Evolutionary conservation across 2,888 invertebrate genomes (phyloP).

Genomic region (Argynnis bischoffii): DNA sequence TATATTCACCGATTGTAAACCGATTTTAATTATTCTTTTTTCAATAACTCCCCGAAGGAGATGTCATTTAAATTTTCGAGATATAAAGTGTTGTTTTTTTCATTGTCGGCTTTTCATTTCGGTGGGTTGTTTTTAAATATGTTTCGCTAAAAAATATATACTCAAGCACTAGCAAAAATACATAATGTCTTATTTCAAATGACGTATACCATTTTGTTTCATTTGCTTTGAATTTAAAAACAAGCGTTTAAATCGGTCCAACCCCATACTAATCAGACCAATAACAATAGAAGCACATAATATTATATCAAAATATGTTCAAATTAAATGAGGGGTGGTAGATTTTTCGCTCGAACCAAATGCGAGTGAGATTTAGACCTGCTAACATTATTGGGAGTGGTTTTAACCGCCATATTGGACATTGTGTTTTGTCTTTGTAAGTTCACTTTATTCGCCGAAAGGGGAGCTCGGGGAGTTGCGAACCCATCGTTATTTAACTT

Average conservation of each 20-base stretch:
- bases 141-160: too few relatives aligned
- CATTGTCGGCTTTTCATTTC: too few relatives aligned
- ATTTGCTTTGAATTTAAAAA: background rate
- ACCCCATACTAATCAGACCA: background rate
- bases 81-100: too few relatives aligned
- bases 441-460: conserved; percentile 64
- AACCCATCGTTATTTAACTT: conserved; percentile 68
- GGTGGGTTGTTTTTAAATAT: too few relatives aligned
- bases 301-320: conserved; percentile 21
- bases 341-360: conserved; percentile 62
- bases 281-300: background rate
- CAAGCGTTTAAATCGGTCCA: background rate
- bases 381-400: conserved; percentile 60
- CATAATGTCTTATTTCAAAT: too few relatives aligned
- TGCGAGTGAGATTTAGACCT: conserved; percentile 72
- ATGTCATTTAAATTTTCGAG: too few relatives aligned
- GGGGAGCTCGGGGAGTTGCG: conserved; percentile 69
- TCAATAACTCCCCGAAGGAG: too few relatives aligned
- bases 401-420: conserved; percentile 52
- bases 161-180: too few relatives aligned
- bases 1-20: too few relatives aligned
- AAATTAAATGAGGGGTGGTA: conserved; percentile 66
- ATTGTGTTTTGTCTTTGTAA: conserved; percentile 62
- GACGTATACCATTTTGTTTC: too few relatives aligned
- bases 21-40: too few relatives aligned